phyloP scores from a whole-genome alignment of 2,113 vertebrate species.

The Naja naja region DNA sequence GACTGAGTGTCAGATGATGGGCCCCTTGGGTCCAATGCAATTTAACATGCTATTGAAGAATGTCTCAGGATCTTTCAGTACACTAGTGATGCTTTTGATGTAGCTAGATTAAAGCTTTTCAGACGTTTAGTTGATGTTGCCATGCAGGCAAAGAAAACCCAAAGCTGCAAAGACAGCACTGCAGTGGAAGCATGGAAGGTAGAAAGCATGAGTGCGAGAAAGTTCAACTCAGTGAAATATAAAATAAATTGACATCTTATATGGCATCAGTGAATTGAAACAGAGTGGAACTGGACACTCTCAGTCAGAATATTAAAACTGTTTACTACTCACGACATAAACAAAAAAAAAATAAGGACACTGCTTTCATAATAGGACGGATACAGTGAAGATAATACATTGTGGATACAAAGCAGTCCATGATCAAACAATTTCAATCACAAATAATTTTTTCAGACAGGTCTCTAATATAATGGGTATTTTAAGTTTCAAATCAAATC shows the following conservation, averaged over 20 bases:
- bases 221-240: background rate
- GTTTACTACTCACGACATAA: background rate
- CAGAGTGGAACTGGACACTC: background rate
- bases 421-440: background rate
- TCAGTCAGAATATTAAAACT: background rate
- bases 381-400: background rate
- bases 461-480: background rate
- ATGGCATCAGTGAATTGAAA: background rate
- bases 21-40: background rate
- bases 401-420: background rate
- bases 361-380: background rate
- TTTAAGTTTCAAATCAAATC: background rate
- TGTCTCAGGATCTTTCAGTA: background rate
- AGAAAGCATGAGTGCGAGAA: background rate
- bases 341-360: background rate
- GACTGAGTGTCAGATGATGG: background rate
- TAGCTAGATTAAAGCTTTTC: background rate
- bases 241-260: background rate
- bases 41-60: background rate
- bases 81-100: background rate
- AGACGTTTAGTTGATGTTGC: background rate
- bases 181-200: background rate
- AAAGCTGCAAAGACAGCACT: background rate
- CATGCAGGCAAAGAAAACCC: background rate
- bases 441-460: background rate